Conservation (phyloP, 2,797 vertebrate species). For the Bovichtus variegatus region DNA sequence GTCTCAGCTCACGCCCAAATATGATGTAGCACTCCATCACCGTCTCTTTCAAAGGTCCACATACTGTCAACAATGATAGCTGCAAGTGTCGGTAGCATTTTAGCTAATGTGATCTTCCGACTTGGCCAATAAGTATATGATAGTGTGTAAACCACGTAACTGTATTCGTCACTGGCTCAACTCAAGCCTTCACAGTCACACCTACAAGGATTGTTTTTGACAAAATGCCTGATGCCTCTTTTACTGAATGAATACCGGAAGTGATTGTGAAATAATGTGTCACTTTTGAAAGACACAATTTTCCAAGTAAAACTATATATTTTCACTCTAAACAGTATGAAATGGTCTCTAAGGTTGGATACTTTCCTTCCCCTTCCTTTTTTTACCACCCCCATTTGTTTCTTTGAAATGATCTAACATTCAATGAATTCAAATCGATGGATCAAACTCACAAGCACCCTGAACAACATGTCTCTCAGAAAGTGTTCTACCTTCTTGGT, state of each 20-base stretch:
- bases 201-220: slow-evolving; percentile 47
- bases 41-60: slow-evolving; percentile 49
- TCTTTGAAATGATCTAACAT: background rate
- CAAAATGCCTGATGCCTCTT: slow-evolving; percentile 47
- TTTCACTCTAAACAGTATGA: background rate
- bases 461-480: background rate
- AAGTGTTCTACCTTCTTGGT: slow-evolving; percentile 4
- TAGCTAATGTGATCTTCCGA: slow-evolving; percentile 62
- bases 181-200: slow-evolving; percentile 47
- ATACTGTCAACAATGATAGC: slow-evolving; percentile 63
- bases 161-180: slow-evolving; percentile 42
- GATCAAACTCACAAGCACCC: background rate
- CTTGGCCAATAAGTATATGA: slow-evolving; percentile 64
- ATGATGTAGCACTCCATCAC: slow-evolving; percentile 53
- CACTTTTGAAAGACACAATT: background rate
- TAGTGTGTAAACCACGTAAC: slow-evolving; percentile 38
- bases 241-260: slow-evolving; percentile 8
- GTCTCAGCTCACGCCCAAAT: slow-evolving; percentile 45
- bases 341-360: background rate
- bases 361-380: background rate
- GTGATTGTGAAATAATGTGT: background rate
- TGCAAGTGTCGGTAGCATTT: slow-evolving; percentile 47
- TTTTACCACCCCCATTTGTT: background rate
- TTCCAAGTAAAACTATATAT: background rate
- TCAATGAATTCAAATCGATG: background rate